Evolutionary conservation across 2,797 vertebrate genomes (phyloP).

Genomic region (Lepus oiostolus): DNA sequence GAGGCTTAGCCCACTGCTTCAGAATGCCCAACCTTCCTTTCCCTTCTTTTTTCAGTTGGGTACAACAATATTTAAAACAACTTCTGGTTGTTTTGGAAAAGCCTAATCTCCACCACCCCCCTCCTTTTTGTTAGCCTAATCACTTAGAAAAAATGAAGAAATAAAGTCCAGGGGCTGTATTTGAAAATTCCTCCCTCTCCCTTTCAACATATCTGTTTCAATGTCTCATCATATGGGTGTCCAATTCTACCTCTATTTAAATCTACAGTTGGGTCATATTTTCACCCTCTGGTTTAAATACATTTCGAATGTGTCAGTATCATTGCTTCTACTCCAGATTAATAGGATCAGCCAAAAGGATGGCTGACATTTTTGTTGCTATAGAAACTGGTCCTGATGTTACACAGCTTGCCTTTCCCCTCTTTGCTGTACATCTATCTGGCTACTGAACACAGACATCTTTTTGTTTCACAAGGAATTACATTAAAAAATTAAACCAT

Average conservation of each 20-base stretch:
- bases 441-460: conserved; percentile 85
- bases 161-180: conserved; percentile 43
- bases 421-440: conserved; percentile 89
- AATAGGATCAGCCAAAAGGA: conserved; percentile 91
- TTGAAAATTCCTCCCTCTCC: conserved; percentile 41
- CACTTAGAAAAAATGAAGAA: conserved; percentile 65
- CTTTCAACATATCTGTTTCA: conserved; percentile 40
- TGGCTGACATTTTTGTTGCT: conserved; percentile 93
- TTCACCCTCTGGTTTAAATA: conserved; percentile 89
- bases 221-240: conserved; percentile 71
- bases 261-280: conserved; percentile 85
- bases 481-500: conserved; percentile 89
- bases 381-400: conserved; percentile 91
- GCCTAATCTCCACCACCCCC: conserved; percentile 23
- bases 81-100: conserved; percentile 38
- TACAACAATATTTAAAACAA: conserved; percentile 73
- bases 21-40: too few species aligned
- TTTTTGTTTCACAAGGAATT: conserved; percentile 90
- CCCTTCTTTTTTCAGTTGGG: not conserved
- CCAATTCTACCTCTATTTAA: conserved; percentile 85
- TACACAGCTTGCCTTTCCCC: conserved; percentile 88
- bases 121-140: conserved; percentile 44
- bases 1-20: too few species aligned
- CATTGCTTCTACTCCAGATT: conserved; percentile 88
- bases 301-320: conserved; percentile 88